A percentile compares a stretch with the other conserved stretches of the same genome.
phyloP scores from a whole-genome alignment of 2,113 vertebrate species.

The Coracopsis vasa region DNA sequence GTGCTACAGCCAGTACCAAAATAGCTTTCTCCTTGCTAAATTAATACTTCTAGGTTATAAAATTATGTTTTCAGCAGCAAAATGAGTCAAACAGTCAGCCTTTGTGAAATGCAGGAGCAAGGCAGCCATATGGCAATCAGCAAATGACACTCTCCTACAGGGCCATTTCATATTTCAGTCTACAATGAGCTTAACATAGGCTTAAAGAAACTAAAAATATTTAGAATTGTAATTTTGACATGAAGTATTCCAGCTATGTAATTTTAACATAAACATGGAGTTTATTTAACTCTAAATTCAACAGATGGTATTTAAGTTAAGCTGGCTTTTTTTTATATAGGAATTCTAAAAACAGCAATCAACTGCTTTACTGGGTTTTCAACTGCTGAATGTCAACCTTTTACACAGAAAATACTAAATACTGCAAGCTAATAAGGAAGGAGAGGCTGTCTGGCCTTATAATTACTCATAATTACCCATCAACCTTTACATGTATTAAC shows the following conservation, averaged over 20 bases:
- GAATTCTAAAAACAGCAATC: constrained; percentile 64
- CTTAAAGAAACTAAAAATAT: constrained; percentile 58
- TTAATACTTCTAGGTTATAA: neutral
- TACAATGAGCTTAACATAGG: constrained; percentile 61
- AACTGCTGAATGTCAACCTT: constrained; percentile 30
- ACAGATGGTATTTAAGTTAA: constrained; percentile 69
- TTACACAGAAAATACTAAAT: constrained; percentile 49
- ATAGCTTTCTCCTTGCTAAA: neutral
- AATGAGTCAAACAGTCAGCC: constrained; percentile 20
- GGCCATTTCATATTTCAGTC: constrained; percentile 13
- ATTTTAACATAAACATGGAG: constrained; percentile 62
- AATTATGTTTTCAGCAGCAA: neutral
- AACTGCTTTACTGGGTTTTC: constrained; percentile 33
- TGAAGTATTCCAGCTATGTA: constrained; percentile 58
- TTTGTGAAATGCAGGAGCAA: constrained; percentile 1
- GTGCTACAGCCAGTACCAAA: neutral
- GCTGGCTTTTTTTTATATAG: constrained; percentile 10
- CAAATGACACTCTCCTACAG: constrained; percentile 57
- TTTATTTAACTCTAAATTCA: constrained; percentile 66
- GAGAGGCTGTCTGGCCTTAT: neutral
- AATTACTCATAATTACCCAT: constrained; percentile 43
- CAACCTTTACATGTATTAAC: neutral
- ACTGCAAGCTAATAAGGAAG: constrained; percentile 27
- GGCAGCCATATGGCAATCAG: constrained; percentile 63
- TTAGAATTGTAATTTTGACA: constrained; percentile 58